Evolutionary conservation across 2,888 invertebrate species (phyloP).

Genomic region (Megastigmus dorsalis): DNA sequence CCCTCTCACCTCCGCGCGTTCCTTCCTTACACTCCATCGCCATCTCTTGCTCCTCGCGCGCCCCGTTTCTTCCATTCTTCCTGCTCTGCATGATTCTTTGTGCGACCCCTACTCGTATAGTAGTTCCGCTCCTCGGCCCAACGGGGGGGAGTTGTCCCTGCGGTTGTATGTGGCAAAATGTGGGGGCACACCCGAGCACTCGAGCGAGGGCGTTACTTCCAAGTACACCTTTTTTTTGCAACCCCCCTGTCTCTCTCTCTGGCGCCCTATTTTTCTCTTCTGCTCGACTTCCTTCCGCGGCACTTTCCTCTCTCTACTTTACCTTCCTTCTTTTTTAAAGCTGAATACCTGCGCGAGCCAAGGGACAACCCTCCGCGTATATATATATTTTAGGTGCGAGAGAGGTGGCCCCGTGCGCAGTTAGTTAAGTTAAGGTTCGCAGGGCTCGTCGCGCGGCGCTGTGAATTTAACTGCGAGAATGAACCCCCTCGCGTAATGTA

Average conservation of each 20-base stretch:
- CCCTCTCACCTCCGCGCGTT: background rate
- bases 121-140: too few species aligned
- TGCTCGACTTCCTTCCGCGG: conserved; percentile 33
- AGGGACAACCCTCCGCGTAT: too few species aligned
- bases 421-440: conserved; percentile 7
- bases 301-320: background rate
- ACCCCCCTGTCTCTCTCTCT: background rate
- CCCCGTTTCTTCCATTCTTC: too few species aligned
- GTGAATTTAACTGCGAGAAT: background rate
- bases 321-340: too few species aligned
- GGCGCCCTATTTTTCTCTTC: conserved; percentile 51
- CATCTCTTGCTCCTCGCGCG: background rate
- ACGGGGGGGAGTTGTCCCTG: background rate
- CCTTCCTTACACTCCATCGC: background rate
- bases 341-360: background rate
- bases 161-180: background rate
- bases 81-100: conserved; percentile 16
- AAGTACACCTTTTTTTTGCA: conserved; percentile 5
- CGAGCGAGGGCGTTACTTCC: background rate
- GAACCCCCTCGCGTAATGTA: background rate
- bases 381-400: too few species aligned
- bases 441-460: background rate
- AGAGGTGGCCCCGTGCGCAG: background rate
- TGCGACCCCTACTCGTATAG: too few species aligned
- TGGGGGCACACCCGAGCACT: background rate